phyloP scores from a whole-genome alignment of 1,140 invertebrate genomes.

The Vollenhovia emeryi region DNA sequence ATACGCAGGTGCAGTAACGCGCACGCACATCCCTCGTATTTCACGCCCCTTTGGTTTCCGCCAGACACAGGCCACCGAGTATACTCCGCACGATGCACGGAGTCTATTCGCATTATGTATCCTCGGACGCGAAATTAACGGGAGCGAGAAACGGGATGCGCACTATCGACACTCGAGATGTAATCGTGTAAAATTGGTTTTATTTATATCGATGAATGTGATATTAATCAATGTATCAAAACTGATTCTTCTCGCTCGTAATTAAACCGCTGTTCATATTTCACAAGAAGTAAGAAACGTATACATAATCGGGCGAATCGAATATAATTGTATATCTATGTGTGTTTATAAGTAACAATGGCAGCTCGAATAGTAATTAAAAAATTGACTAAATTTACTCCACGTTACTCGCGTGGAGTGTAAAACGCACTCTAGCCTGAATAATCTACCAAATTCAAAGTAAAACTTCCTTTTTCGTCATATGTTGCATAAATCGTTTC shows the following conservation, averaged over 20 bases:
- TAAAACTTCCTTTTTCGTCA: too few relatives aligned
- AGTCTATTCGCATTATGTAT: conserved; percentile 52
- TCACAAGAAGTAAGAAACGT: not conserved
- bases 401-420: too few relatives aligned
- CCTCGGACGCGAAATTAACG: conserved; percentile 38
- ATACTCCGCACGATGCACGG: conserved; percentile 26
- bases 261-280: not conserved
- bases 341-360: not conserved
- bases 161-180: not conserved
- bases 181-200: not conserved
- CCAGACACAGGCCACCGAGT: conserved; percentile 14
- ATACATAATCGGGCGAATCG: not conserved
- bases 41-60: conserved; percentile 44
- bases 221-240: not conserved
- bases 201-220: not conserved
- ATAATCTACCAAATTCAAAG: too few relatives aligned
- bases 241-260: not conserved
- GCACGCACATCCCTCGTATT: conserved; percentile 50
- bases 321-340: too few relatives aligned
- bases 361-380: not conserved
- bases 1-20: conserved; percentile 45
- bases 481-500: too few relatives aligned
- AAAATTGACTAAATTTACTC: too few relatives aligned
- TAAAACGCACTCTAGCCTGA: too few relatives aligned
- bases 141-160: not conserved